These are phyloP conservation scores for Leptosomus discolor DNA, from an alignment of 2,113 vertebrate genomes.

Conservation along the genomic window DNA sequence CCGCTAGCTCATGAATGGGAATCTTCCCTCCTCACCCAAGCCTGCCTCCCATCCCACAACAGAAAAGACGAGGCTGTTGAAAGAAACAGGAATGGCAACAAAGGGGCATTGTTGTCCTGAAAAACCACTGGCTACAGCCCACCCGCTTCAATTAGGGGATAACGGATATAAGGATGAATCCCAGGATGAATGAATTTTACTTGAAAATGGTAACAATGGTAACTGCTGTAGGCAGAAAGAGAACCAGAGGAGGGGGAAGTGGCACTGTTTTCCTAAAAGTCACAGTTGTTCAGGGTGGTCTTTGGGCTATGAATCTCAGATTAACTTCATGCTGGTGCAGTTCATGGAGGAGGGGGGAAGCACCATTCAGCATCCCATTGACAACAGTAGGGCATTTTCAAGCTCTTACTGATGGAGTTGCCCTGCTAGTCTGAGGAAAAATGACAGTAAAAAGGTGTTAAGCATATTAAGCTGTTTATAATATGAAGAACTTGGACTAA, in stretches of 20 bases:
- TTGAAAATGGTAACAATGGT: constrained; percentile 20
- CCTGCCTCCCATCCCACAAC: background rate
- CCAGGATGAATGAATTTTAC: too few relatives aligned
- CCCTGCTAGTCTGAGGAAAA: background rate
- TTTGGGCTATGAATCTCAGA: background rate
- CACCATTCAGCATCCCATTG: background rate
- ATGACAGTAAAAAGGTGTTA: background rate
- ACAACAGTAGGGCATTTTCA: background rate
- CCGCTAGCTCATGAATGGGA: constrained; percentile 20
- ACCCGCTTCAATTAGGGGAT: background rate
- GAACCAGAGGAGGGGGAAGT: background rate
- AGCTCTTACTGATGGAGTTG: background rate
- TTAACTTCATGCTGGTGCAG: background rate
- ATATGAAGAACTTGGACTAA: background rate
- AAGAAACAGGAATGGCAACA: constrained; percentile 32
- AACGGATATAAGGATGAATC: background rate
- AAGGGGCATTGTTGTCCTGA: constrained; percentile 31
- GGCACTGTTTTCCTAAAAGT: background rate
- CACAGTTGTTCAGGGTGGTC: background rate
- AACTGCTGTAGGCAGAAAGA: constrained; percentile 11
- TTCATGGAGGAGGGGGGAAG: background rate
- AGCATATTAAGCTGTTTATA: background rate
- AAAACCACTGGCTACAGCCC: constrained; percentile 26
- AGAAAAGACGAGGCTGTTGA: constrained; percentile 18
- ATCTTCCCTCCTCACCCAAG: constrained; percentile 10